These are phyloP conservation scores for Pterostichus niger DNA, from an alignment of 2,888 invertebrate genomes.

Conservation along the genomic window DNA sequence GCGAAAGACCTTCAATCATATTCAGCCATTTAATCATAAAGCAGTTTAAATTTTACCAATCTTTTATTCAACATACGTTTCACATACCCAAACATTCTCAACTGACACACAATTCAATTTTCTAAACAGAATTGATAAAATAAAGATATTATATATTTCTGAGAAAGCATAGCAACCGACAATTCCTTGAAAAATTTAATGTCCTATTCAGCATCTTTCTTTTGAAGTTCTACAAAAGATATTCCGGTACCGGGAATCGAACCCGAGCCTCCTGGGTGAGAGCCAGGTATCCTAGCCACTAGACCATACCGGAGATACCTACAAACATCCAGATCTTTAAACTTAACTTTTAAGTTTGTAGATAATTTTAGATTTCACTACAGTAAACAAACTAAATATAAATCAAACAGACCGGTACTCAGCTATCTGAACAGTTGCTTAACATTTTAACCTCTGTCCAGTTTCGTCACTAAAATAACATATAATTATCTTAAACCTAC, in stretches of 20 bases:
- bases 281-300: slow-evolving; percentile 87
- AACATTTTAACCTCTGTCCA: slow-evolving; percentile 5
- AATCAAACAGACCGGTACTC: background rate
- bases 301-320: slow-evolving; percentile 80
- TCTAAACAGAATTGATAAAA: too few relatives aligned
- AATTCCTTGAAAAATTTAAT: too few relatives aligned
- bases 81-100: too few relatives aligned
- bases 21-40: too few relatives aligned
- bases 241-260: slow-evolving; percentile 86
- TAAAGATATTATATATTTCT: too few relatives aligned
- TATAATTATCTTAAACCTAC: background rate
- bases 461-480: background rate
- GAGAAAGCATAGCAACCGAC: too few relatives aligned
- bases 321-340: background rate
- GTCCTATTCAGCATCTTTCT: too few relatives aligned
- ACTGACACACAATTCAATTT: too few relatives aligned
- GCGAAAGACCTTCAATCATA: too few relatives aligned
- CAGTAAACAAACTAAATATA: background rate
- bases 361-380: background rate
- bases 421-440: background rate
- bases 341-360: background rate
- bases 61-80: too few relatives aligned
- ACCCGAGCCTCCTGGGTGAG: slow-evolving; percentile 87
- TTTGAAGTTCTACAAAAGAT: too few relatives aligned
- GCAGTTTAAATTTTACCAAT: too few relatives aligned